Base-by-base conservation (phyloP, 2,797 vertebrate species). In the Fringilla coelebs region DNA sequence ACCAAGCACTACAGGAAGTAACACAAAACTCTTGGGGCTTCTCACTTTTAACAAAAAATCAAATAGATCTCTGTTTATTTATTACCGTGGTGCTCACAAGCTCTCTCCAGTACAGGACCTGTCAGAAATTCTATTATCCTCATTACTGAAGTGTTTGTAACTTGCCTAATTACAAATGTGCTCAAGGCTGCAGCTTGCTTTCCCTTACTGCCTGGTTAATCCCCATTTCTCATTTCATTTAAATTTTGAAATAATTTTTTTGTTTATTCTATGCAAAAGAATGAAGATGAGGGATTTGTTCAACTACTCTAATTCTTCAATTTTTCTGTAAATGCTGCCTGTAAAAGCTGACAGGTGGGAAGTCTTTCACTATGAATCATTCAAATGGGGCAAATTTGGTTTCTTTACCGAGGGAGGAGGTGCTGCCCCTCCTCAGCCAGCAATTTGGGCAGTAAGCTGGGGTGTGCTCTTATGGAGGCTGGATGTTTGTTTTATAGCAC, bases 51-150 rank as follows among this genome's bases (percentile, higher is more conserved):
- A 93, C 71, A 86, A 90, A 91, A 94, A 94, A 95, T 93, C 94
- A 94, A 89, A 96, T 85, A 89, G 74, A 95, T 94, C 78, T 95
- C 85, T 89, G 60, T 88, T 96, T 43, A 85, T 88, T 93, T 94
- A 94, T 87, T 96, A 84, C 66, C 58, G 26, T 38, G 19, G 61
- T 96, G 80, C 67, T 81, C 70, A 93, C 57, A 83, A 94, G 66
- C 68, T 85, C 81, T 88, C 85, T 72, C 19, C 58, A 62, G 79
- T 66, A 78, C 58, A 92, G 79, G 79, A 93, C 76, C 87, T 84
- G 85, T 94, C 68, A 93, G 82, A 93, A 91, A 86, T 92, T 92
- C 90, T 94, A 83, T 92, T 94, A 80, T 84, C 55, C 58, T 93
- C 60, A 84, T 94, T 90, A 94, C 46, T 87, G 76, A 92, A 89